A percentile compares a stretch with the other conserved stretches of the same genome.
Conservation (phyloP, 2,113 vertebrate species). For the Eclectus roratus region DNA sequence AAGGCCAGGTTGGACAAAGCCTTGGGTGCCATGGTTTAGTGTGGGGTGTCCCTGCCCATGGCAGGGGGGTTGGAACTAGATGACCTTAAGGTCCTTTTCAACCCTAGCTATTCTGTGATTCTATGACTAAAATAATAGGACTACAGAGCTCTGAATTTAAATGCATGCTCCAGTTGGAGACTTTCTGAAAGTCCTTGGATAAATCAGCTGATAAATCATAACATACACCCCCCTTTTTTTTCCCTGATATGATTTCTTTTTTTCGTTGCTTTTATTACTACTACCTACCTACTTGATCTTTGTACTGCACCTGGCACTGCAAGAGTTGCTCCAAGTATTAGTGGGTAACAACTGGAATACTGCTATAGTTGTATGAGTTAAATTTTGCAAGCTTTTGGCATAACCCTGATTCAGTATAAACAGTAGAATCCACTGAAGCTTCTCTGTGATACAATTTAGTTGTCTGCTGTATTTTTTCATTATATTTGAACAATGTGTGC, state of each 20-base stretch:
- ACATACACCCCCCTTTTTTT: fast-evolving
- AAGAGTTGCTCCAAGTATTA: neutral
- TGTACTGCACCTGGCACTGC: neutral
- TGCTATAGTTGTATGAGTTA: neutral
- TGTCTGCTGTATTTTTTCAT: neutral
- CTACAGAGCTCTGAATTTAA: neutral
- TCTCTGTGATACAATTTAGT: neutral
- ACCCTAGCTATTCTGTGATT: no score
- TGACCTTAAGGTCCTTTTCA: no score
- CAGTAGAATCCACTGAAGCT: neutral
- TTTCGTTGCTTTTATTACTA: neutral
- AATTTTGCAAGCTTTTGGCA: neutral
- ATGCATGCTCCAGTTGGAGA: neutral
- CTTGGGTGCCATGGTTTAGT: no score
- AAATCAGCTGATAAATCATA: neutral
- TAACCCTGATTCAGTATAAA: neutral
- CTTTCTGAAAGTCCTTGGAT: neutral
- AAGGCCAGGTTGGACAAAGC: no score
- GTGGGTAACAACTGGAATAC: neutral
- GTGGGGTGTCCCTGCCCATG: no score
- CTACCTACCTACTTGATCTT: neutral
- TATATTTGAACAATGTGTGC: neutral
- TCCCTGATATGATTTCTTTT: neutral
- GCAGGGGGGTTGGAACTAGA: no score
- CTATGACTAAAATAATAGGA: neutral